A percentile compares a stretch with the other conserved stretches of the same genome.
Evolutionary conservation across 2,888 invertebrate species (phyloP).

Genomic region (Proisotoma minuta): DNA sequence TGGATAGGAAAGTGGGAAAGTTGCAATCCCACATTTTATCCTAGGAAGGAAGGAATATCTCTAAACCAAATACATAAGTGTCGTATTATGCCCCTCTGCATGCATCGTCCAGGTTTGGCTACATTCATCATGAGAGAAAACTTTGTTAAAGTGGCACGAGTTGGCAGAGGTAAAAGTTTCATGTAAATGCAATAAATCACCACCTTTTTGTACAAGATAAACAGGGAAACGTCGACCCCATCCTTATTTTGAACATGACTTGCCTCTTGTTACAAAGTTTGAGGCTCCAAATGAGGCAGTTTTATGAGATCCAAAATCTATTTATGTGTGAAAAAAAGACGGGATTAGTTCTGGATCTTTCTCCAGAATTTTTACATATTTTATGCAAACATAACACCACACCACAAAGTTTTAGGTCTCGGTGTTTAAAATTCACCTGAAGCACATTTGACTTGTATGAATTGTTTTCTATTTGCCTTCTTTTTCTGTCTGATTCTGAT

Average conservation of each 20-base stretch:
- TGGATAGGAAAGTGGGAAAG: slow-evolving; percentile 15
- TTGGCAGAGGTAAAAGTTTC: slow-evolving; percentile 18
- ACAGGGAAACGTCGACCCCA: slow-evolving; percentile 92
- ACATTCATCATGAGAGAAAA: slow-evolving; percentile 15
- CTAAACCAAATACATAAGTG: slow-evolving; percentile 14
- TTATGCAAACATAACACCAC: slow-evolving; percentile 12
- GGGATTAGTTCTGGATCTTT: slow-evolving; percentile 13
- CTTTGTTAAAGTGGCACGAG: slow-evolving; percentile 16
- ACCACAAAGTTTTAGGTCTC: slow-evolving; percentile 3
- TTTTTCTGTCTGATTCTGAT: neutral
- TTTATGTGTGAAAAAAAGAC: slow-evolving; percentile 15
- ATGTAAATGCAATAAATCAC: slow-evolving; percentile 19
- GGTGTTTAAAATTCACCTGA: slow-evolving; percentile 16
- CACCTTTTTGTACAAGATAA: slow-evolving; percentile 76
- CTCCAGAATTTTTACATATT: slow-evolving; percentile 15
- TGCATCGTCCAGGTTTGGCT: neutral
- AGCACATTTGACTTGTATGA: slow-evolving; percentile 18
- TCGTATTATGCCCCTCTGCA: neutral
- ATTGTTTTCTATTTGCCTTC: slow-evolving; percentile 10
- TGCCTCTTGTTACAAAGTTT: slow-evolving; percentile 12
- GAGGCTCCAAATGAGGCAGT: slow-evolving; percentile 11
- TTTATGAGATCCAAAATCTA: slow-evolving; percentile 12
- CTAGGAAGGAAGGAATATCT: slow-evolving; percentile 8
- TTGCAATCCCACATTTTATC: slow-evolving; percentile 18
- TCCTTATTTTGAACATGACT: slow-evolving; percentile 66